Evolutionary conservation across 2,888 invertebrate genomes (phyloP), one percentile per base, ranked within the genome.

Genomic region (Leistus spinibarbis): DNA sequence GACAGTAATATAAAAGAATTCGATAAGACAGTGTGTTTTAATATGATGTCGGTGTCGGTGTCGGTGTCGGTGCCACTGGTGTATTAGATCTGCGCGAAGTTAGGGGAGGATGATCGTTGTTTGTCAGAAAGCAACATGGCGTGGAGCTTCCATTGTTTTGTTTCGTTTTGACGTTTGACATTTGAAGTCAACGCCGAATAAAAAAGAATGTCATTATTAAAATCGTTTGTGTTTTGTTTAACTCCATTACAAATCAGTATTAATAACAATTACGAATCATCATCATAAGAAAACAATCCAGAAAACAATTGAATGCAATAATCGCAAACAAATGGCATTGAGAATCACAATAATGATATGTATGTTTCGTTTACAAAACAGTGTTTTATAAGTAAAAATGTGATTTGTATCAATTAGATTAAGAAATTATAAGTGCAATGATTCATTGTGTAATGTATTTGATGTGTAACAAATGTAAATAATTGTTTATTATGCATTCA

Each of bases 121-220:
- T 40, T 40, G 40, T 40, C 40, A 40, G 40, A 72, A 23, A 64
- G 62, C 60, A 73, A 73, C 54, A 73, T 73, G 73, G 73, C 73
- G 73, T 17, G 67, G 23, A 66, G 66, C 62, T 73, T 67, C 54
- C 67, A 73, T 73, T 73, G 73, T 73, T 73, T 73, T 73, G 73
- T 73, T 73, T 73, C 73, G 60, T 67, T 73, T 73, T 73, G 73
- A 73, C 73, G 67, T 73, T 73, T 73, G 73, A 73, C 73, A 53
- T 73, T 73, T 72, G 3, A 23, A 73, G 67, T 73, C 73, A 73
- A 73, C 67, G 73, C 73, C 73, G 62, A 73, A 40, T 13, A 40
- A 73, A 67, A 73, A 73, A 73, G 66, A 73, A 73, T 73, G 73
- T 67, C 67, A 57, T 23, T 64, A 64, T 17, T 62, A 63, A 24